phyloP scores from a whole-genome alignment of 2,888 invertebrate species.

The Melinopterus prodromus region DNA sequence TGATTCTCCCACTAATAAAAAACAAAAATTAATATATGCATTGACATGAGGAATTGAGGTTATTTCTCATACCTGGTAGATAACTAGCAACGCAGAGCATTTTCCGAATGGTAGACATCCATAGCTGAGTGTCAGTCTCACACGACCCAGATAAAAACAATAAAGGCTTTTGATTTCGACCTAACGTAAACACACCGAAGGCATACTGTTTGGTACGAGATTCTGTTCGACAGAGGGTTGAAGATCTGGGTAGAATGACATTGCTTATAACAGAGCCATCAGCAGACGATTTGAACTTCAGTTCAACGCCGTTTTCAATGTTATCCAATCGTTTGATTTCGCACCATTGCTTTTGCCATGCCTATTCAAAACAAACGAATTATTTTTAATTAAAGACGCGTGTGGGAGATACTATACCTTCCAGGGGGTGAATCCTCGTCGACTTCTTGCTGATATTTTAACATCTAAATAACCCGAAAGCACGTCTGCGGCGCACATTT shows the following conservation, averaged over 20 bases:
- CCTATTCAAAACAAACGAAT: constrained; percentile 56
- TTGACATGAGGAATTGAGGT: constrained; percentile 16
- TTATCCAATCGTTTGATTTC: constrained; percentile 67
- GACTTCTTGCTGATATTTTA: constrained; percentile 69
- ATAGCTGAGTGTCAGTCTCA: constrained; percentile 71
- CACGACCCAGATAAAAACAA: constrained; percentile 71
- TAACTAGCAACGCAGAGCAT: constrained; percentile 61
- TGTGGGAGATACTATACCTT: constrained; percentile 63
- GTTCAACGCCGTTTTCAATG: constrained; percentile 63
- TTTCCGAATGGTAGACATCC: constrained; percentile 72
- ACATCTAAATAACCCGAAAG: constrained; percentile 71
- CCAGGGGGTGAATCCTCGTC: constrained; percentile 70
- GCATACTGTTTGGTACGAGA: constrained; percentile 73
- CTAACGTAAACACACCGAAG: constrained; percentile 71
- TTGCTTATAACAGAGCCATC: constrained; percentile 57
- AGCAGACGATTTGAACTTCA: constrained; percentile 65
- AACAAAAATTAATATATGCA: constrained; percentile 14
- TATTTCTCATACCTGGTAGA: constrained; percentile 52
- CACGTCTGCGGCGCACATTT: constrained; percentile 47
- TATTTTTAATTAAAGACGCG: constrained; percentile 44
- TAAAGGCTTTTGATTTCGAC: constrained; percentile 68
- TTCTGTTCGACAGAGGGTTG: constrained; percentile 70
- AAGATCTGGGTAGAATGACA: constrained; percentile 67
- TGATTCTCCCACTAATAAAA: constrained; percentile 58
- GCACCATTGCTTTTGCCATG: constrained; percentile 74